Evolutionary conservation across 2,888 invertebrate species (phyloP), one percentile per base, ranked within the genome.

Genomic region (Thymelicus acteon): DNA sequence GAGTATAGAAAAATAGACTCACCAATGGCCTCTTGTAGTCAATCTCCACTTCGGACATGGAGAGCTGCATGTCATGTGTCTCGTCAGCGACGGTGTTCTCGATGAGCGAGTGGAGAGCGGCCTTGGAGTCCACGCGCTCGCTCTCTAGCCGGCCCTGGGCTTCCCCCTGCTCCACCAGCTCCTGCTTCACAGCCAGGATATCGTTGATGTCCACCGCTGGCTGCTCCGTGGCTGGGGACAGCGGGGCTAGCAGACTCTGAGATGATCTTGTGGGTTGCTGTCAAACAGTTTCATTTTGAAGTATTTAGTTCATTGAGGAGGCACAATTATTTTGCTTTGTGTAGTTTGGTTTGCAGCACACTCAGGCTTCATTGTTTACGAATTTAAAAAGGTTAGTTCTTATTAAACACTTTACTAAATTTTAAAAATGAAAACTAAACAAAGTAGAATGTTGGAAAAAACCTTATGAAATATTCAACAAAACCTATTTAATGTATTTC

Each of bases 181-280:
- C 69, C 61, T 39, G 15, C 64, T 67, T 49, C 6, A 87, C 87
- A 12, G 86, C 86, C 2, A 88, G 79, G 24, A 89, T 79, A 58
- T 89, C 75, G 88, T 87, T 2, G 81, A 76, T 7, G 85, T 80
- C 15, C 86, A 71, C 0, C 77, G 47, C 3, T 10, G 62, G 5
- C 8, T 44, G 52, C 15, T 72, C 74, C 7, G 69, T 47, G 13
- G 68, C 67, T 0, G 85, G 77, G 7, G 87, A 81, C 7, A 86
- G 75, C 1, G 92, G 92, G 7, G 90, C 90, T 2, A 92, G 79
- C 13, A 92, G 79, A 67, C 92, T 92, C 74, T 92, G 91, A 0
- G 85, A 78, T 2, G 89, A 82, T 6, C 90, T 88, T 1, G 77
- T 68, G 0, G 81, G 61, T 71, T 67, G 67, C 60, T 60, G 67